phyloP scores from a whole-genome alignment of 2,888 invertebrate species.

The Amaurobius ferox region DNA sequence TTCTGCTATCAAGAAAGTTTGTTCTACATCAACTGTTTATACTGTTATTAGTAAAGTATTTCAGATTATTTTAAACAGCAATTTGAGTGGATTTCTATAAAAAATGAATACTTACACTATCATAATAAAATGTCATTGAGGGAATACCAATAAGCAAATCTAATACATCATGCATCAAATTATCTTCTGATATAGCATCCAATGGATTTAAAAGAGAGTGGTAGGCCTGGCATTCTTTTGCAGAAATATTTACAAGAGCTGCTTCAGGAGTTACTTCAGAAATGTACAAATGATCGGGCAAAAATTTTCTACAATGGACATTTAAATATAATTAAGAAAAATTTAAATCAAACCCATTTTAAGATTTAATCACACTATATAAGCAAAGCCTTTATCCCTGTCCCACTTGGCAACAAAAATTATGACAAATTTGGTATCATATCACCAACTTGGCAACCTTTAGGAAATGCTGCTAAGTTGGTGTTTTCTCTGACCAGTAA shows the following conservation, averaged over 20 bases:
- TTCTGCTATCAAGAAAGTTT: too few relatives aligned
- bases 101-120: conserved; percentile 39
- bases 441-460: neutral
- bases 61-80: too few relatives aligned
- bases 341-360: neutral
- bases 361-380: neutral
- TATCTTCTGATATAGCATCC: conserved; percentile 24
- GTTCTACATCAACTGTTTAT: too few relatives aligned
- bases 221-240: conserved; percentile 40
- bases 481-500: too few relatives aligned
- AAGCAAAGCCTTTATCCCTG: neutral
- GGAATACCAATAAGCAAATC: conserved; percentile 55
- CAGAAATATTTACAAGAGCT: conserved; percentile 12
- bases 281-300: conserved; percentile 40
- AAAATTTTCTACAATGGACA: conserved; percentile 4
- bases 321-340: neutral
- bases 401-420: neutral
- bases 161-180: conserved; percentile 38
- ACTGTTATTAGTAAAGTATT: too few relatives aligned
- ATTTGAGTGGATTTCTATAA: too few relatives aligned
- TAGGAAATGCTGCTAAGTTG: too few relatives aligned
- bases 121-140: conserved; percentile 40
- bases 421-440: neutral
- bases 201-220: conserved; percentile 18
- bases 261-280: conserved; percentile 30